Evolutionary conservation across 2,113 vertebrate species (phyloP), one percentile per base, ranked within the genome.

Genomic region (Pseudopipra pipra): DNA sequence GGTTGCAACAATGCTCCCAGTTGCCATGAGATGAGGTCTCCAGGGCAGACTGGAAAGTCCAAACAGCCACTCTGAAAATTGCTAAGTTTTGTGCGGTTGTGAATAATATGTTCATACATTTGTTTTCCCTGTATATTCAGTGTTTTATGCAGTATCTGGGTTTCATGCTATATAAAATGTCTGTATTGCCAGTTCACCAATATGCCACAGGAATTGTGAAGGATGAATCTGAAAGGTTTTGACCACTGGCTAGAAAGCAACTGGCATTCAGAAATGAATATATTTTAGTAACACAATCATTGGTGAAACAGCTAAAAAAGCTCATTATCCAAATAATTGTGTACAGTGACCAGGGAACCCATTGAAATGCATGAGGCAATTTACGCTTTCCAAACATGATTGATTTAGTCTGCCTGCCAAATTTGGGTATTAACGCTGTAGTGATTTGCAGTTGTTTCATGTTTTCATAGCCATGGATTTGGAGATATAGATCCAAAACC

Each of bases 101-200:
- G 61, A 79, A 24, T 41, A 59, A 27, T 12, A 58, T 2, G 3
- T 47, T n/a, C 0, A 1, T 28, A 24, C 8, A 5, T 31, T 66
- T 61, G 18, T 51, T 90, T 33, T 58, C 12, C 52, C 20, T 35
- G 15, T 49, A 17, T 52, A 37, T 52, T 78, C 47, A 51, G 5
- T 63, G 39, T 39, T 81, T n/a, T 37, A 12, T 24, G 11, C 46
- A 4, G 2, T 35, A 55, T 43, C n/a, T 83, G 51, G 9, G 21
- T 77, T 89, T 67, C 30, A 17, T 14, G 27, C 21, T 68, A 0
- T 8, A 35, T 55, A 9, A 31, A 44, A 59, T 5, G 8, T 56
- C 37, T 4, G 1, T 24, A 5, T 19, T 75, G 27, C 20, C n/a
- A 8, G 4, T 58, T 76, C 46, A 43, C 71, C 0, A 0, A 12